Evolutionary conservation across 35 echinoderm and acorn worm genomes (phyloP).

Genomic region (Apostichopus japonicus): DNA sequence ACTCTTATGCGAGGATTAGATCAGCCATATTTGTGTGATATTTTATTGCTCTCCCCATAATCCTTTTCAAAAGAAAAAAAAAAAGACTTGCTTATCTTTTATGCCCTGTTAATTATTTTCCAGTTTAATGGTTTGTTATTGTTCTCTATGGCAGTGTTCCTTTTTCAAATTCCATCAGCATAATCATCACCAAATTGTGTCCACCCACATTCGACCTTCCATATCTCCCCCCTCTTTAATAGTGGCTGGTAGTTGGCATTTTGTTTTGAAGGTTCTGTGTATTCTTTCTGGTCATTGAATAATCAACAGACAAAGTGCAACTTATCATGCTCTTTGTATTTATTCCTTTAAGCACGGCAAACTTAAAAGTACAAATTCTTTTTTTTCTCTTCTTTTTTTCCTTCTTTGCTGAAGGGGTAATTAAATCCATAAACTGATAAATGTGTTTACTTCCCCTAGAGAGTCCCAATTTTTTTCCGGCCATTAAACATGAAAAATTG

Average conservation of each 20-base stretch:
- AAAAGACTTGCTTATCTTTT: no score
- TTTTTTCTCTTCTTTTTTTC: no score
- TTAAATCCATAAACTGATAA: background rate
- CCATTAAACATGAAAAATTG: no score
- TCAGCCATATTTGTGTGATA: no score
- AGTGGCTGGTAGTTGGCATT: background rate
- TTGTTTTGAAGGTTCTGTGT: background rate
- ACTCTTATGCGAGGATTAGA: no score
- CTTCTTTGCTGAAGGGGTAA: background rate
- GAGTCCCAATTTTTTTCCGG: no score
- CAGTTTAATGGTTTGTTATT: no score
- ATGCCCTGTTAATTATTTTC: no score
- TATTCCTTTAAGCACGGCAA: background rate
- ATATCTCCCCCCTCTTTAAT: background rate
- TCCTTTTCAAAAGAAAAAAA: background rate
- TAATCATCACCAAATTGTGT: background rate
- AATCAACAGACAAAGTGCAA: background rate
- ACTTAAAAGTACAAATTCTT: background rate
- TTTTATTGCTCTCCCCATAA: background rate
- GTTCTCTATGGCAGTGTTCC: no score
- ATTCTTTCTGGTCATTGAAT: slow-evolving; percentile 7
- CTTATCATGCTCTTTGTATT: background rate
- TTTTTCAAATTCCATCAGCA: background rate
- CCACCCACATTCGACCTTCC: background rate
- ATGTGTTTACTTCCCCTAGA: no score